Evolutionary conservation across 1,140 invertebrate species (phyloP), one percentile per base, ranked within the genome.

Genomic region (Schlechtendalia chinensis): DNA sequence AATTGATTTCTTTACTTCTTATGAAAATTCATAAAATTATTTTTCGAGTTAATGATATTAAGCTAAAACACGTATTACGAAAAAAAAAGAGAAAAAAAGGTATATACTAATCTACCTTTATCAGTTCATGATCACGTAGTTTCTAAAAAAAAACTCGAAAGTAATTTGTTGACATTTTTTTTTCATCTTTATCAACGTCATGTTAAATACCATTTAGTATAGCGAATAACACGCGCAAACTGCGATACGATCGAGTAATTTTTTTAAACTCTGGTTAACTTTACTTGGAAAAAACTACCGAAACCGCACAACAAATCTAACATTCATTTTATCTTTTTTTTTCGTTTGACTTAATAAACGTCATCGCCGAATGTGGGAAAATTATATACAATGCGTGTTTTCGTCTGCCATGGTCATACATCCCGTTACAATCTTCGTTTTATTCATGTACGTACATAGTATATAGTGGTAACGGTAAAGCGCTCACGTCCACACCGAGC

Each of bases 401-500:
- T 29, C 50, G 47, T 54, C 50, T 54, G 16, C 47, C 11, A n/a
- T 16, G 17, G 11, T 29, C 50, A 19, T 4, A 24, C 17, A 29
- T 72, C 69, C 69, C 69, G 50, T 53, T 72, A 72, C 50, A 53
- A 16, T 54, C 47, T 72, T 19, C 6, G 47, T 24, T 72, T 72
- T 72, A 54, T 24, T 24, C 29, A 11, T 39, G n/a, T 22, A 67
- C 27, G 19, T 67, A 67, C 45, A 45, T 32, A 63, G 56, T 32
- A 27, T 53, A 71, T n/a, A 50, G 8, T 19, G 69, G 17, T 72
- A 72, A 72, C 69, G 56, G 72, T 59, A 74, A 74, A 54, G 27
- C 71, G 56, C 54, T 75, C 54, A 75, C 56, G 56, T 75, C 72
- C 29, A 75, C 27, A 59, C 58, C 22, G 56, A 58, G 29, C 53